A percentile compares a stretch with the other conserved stretches of the same genome.
Conservation (phyloP, 2,113 vertebrate species). For the Zosterops borbonicus region DNA sequence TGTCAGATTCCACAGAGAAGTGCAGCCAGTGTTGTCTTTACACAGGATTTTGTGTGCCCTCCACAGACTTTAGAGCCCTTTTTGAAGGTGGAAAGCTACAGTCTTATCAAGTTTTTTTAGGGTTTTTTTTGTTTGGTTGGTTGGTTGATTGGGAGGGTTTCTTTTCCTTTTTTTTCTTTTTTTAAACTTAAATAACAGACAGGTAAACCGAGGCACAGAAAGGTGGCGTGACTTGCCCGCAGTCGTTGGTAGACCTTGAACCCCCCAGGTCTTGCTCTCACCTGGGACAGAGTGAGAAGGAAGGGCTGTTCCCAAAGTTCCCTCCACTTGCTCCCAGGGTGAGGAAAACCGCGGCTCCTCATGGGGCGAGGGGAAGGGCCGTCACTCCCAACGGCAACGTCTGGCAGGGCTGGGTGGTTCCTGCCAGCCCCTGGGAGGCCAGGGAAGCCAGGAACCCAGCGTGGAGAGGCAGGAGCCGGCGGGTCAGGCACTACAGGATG, state of each 20-base stretch:
- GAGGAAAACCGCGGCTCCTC: background rate
- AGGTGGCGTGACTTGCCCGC: constrained; percentile 31
- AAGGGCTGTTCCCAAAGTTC: background rate
- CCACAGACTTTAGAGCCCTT: constrained; percentile 57
- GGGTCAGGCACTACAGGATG: constrained; percentile 66
- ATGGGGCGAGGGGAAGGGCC: accelerated
- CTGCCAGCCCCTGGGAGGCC: background rate
- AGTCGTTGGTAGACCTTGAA: background rate
- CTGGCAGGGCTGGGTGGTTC: background rate
- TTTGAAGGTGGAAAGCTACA: constrained; percentile 5
- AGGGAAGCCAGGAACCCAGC: background rate
- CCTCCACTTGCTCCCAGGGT: background rate
- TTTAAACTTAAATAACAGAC: background rate
- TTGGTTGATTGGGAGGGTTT: background rate
- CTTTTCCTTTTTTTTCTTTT: background rate
- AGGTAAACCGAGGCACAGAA: constrained; percentile 46
- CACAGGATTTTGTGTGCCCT: background rate
- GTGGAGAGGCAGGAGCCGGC: background rate
- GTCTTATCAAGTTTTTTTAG: background rate
- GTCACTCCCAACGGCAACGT: background rate
- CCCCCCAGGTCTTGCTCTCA: background rate
- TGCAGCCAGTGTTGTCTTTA: background rate
- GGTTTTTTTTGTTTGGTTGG: background rate
- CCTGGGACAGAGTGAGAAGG: background rate
- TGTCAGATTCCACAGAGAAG: background rate